Percentiles rank a stretch among this genome's conserved stretches.
phyloP scores from a whole-genome alignment of 2,113 vertebrate genomes.

The Athene cunicularia region DNA sequence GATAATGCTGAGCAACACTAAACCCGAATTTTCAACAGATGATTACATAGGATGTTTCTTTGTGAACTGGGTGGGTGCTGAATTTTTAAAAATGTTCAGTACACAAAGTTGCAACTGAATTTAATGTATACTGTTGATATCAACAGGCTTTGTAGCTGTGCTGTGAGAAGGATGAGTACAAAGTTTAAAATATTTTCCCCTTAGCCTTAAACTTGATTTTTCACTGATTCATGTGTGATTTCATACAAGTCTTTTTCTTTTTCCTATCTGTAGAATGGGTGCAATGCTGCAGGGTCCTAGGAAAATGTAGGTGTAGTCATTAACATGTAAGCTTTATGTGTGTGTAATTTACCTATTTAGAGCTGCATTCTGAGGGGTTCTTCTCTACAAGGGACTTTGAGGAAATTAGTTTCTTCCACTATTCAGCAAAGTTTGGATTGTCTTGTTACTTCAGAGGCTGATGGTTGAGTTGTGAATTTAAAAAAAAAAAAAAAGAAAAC shows the following conservation, averaged over 20 bases:
- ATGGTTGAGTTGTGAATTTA: neutral
- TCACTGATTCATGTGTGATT: neutral
- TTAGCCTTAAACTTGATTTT: neutral
- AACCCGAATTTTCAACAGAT: conserved; percentile 20
- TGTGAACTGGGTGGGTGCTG: neutral
- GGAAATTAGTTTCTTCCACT: neutral
- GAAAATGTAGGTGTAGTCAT: neutral
- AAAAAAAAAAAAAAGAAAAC: neutral
- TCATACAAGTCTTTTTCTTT: neutral
- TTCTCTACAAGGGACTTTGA: neutral
- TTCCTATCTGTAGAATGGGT: neutral
- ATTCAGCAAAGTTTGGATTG: neutral
- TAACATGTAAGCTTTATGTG: neutral
- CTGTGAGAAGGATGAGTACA: neutral
- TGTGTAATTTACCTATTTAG: neutral
- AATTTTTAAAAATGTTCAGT: conserved; percentile 40
- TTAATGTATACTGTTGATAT: neutral
- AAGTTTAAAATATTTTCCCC: neutral
- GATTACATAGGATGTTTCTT: conserved; percentile 41
- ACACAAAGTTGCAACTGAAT: neutral
- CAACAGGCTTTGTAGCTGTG: neutral
- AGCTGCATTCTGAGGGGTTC: neutral
- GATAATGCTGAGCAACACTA: conserved; percentile 52
- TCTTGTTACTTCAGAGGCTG: neutral
- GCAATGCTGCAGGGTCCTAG: neutral